These are phyloP conservation scores for Pimpla rufipes DNA, from an alignment of 2,888 invertebrate genomes.

Conservation along the genomic window DNA sequence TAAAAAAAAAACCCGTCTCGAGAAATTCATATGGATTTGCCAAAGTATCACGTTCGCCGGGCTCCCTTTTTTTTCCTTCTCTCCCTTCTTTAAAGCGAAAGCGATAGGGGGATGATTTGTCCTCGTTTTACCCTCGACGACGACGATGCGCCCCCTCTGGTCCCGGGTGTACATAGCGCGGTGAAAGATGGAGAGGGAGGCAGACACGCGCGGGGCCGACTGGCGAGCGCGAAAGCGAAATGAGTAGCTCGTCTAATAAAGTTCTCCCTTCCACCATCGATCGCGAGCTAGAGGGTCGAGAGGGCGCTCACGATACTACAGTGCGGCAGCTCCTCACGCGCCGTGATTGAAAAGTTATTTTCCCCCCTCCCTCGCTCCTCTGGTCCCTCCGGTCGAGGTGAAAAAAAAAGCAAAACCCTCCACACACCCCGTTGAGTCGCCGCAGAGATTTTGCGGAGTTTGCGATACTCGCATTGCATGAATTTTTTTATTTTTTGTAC, in stretches of 20 bases:
- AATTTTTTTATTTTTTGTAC: not conserved
- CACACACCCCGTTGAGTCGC: not conserved
- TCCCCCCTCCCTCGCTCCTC: not conserved
- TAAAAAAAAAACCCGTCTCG: not conserved
- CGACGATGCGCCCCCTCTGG: slow-evolving; percentile 1
- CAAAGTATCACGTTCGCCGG: slow-evolving; percentile 44
- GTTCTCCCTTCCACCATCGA: slow-evolving; percentile 43
- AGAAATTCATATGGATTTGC: slow-evolving; percentile 52
- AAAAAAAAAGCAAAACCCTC: not conserved
- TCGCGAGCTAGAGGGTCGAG: slow-evolving; percentile 29
- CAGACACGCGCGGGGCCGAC: slow-evolving; percentile 29
- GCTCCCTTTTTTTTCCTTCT: not conserved
- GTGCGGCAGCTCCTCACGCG: slow-evolving; percentile 13
- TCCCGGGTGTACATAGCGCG: not conserved
- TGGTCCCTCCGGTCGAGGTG: not conserved
- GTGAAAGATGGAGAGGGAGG: slow-evolving; percentile 6
- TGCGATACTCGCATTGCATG: not conserved
- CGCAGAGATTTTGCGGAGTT: slow-evolving; percentile 5
- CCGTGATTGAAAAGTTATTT: slow-evolving; percentile 60
- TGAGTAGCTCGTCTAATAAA: slow-evolving; percentile 59
- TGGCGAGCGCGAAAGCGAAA: slow-evolving; percentile 47
- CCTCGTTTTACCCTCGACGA: slow-evolving; percentile 49
- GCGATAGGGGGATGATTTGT: slow-evolving; percentile 59
- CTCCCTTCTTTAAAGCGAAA: slow-evolving; percentile 32
- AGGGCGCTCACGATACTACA: slow-evolving; percentile 14